phyloP scores from a whole-genome alignment of 2,888 invertebrate species.

The Plutella xylostella region DNA sequence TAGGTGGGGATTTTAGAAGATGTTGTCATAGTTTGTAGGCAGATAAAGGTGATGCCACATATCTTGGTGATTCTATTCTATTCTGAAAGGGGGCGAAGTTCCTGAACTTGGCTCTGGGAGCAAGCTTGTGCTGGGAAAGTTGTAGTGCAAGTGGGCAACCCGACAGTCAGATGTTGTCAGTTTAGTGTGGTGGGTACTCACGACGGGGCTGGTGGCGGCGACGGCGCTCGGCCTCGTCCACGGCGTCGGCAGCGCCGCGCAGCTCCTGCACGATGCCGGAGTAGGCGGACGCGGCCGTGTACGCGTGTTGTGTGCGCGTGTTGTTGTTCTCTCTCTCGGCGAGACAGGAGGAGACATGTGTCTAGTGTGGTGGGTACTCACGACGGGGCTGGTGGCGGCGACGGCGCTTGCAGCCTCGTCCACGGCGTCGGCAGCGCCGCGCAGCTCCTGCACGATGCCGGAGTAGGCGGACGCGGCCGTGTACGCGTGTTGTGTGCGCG shows the following conservation, averaged over 20 bases:
- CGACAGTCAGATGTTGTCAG: not conserved
- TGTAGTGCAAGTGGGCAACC: not conserved
- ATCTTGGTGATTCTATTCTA: too few species aligned
- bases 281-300: slow-evolving; percentile 90
- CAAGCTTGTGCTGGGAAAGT: not conserved
- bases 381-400: slow-evolving; percentile 69
- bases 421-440: slow-evolving; percentile 75
- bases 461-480: slow-evolving; percentile 90
- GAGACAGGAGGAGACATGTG: slow-evolving; percentile 35
- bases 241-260: too few species aligned
- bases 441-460: slow-evolving; percentile 82
- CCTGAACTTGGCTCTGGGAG: not conserved
- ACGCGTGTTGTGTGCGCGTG: slow-evolving; percentile 77
- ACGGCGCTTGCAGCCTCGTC: slow-evolving; percentile 76
- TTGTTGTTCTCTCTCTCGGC: slow-evolving; percentile 75
- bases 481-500: slow-evolving; percentile 78
- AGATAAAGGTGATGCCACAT: too few species aligned
- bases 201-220: too few species aligned
- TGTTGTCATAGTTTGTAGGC: too few species aligned
- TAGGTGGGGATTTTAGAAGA: too few species aligned
- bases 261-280: slow-evolving; percentile 83
- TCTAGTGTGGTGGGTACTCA: slow-evolving; percentile 22
- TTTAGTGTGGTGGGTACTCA: not conserved
- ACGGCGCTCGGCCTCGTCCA: too few species aligned
- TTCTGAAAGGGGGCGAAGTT: not conserved